Evolutionary conservation across 2,113 vertebrate species (phyloP).

Genomic region (Brachyhypopomus occidentalis): DNA sequence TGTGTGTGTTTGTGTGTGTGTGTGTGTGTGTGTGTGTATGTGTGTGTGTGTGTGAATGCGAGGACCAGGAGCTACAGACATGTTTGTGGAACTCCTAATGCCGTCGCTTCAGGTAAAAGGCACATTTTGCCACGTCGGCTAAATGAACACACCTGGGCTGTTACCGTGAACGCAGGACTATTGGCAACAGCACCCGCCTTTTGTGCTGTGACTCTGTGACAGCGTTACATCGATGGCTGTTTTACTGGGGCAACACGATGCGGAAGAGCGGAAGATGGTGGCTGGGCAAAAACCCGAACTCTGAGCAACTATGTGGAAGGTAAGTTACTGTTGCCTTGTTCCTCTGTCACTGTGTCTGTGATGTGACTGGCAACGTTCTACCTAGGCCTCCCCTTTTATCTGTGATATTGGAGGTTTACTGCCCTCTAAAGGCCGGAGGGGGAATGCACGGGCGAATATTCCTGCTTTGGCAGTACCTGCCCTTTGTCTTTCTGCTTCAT

Average conservation of each 20-base stretch:
- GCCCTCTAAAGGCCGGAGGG: not conserved
- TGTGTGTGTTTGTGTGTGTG: too few species aligned
- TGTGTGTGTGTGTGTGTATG: slow-evolving; percentile 63
- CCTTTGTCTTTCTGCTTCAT: slow-evolving; percentile 36
- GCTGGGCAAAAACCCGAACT: too few species aligned
- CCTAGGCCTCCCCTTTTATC: slow-evolving; percentile 61
- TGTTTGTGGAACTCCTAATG: slow-evolving; percentile 89
- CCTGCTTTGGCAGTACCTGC: slow-evolving; percentile 92
- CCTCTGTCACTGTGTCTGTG: too few species aligned
- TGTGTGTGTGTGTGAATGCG: slow-evolving; percentile 69
- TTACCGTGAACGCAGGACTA: slow-evolving; percentile 89
- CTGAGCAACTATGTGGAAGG: too few species aligned
- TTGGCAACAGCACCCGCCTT: too few species aligned
- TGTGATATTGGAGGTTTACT: not conserved
- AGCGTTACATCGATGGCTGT: too few species aligned
- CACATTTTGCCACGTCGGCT: slow-evolving; percentile 89
- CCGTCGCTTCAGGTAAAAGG: slow-evolving; percentile 96
- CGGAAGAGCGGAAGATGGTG: too few species aligned
- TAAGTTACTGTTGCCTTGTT: too few species aligned
- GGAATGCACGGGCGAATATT: slow-evolving; percentile 80
- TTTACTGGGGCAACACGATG: too few species aligned
- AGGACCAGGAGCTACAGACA: slow-evolving; percentile 87
- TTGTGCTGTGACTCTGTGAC: too few species aligned
- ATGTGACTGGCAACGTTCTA: too few species aligned
- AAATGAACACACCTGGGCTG: slow-evolving; percentile 80